Conservation (phyloP, 92 coral and sea anemone species). For the Scolanthus callimorphus region DNA sequence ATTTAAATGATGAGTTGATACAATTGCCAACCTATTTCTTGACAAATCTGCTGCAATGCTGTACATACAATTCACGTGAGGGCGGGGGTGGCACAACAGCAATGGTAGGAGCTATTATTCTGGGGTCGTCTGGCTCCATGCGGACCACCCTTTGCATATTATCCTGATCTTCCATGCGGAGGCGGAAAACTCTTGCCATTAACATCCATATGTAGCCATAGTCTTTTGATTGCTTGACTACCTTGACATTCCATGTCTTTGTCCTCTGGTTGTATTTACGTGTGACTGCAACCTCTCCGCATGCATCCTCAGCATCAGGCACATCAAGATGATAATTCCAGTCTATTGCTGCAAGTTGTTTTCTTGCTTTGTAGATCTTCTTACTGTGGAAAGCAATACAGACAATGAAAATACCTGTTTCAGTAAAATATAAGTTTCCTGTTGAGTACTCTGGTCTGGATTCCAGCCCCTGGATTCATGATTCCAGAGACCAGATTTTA, state of each 20-base stretch:
- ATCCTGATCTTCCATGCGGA: slow-evolving; percentile 25
- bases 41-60: slow-evolving; percentile 7
- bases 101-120: slow-evolving; percentile 8
- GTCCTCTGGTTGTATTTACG: slow-evolving; percentile 45
- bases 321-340: neutral
- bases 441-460: too few species aligned
- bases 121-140: slow-evolving; percentile 14
- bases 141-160: neutral
- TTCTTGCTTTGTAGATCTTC: neutral
- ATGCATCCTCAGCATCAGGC: neutral
- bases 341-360: neutral
- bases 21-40: too few species aligned
- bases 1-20: too few species aligned
- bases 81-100: slow-evolving; percentile 8
- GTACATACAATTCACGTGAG: neutral
- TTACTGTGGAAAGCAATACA: neutral
- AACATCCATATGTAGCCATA: slow-evolving; percentile 31
- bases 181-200: slow-evolving; percentile 20
- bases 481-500: too few species aligned
- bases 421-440: too few species aligned
- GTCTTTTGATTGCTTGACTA: slow-evolving; percentile 28
- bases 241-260: slow-evolving; percentile 34
- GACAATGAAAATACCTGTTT: too few species aligned
- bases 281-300: slow-evolving; percentile 13
- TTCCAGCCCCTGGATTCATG: too few species aligned